phyloP scores from a whole-genome alignment of 2,797 vertebrate species.

The Takifugu rubripes region DNA sequence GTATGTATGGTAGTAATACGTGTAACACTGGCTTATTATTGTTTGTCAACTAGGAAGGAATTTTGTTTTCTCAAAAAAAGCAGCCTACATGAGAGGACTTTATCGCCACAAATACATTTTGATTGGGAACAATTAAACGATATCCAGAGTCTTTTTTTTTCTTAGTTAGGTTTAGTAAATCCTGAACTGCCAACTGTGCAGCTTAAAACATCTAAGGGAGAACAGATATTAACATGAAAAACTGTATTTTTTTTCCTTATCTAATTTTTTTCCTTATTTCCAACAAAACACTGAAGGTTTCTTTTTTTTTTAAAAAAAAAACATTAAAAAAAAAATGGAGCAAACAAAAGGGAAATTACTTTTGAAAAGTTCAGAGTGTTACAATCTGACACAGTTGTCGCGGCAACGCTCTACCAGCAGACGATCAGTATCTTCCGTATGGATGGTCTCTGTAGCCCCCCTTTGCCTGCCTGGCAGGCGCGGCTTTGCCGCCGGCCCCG shows the following conservation, averaged over 20 bases:
- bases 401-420: slow-evolving; percentile 73
- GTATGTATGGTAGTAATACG: slow-evolving; percentile 43
- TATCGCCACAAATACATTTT: slow-evolving; percentile 67
- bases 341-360: slow-evolving; percentile 72
- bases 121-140: slow-evolving; percentile 50
- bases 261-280: slow-evolving; percentile 31
- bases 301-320: slow-evolving; percentile 40
- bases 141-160: slow-evolving; percentile 51
- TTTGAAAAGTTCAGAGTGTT: slow-evolving; percentile 77
- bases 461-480: slow-evolving; percentile 82
- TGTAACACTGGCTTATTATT: slow-evolving; percentile 49
- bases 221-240: slow-evolving; percentile 54
- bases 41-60: slow-evolving; percentile 53
- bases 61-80: slow-evolving; percentile 49
- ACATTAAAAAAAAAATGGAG: slow-evolving; percentile 52
- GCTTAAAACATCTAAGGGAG: slow-evolving; percentile 57
- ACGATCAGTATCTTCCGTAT: slow-evolving; percentile 76
- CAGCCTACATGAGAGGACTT: slow-evolving; percentile 55
- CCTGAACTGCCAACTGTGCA: slow-evolving; percentile 51
- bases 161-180: slow-evolving; percentile 47
- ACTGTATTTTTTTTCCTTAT: slow-evolving; percentile 23
- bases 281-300: slow-evolving; percentile 52
- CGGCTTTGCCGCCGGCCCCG: slow-evolving; percentile 85
- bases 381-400: slow-evolving; percentile 72
- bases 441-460: slow-evolving; percentile 84